Evolutionary conservation across 2,113 vertebrate genomes (phyloP).

Genomic region (Amazona guildingii): DNA sequence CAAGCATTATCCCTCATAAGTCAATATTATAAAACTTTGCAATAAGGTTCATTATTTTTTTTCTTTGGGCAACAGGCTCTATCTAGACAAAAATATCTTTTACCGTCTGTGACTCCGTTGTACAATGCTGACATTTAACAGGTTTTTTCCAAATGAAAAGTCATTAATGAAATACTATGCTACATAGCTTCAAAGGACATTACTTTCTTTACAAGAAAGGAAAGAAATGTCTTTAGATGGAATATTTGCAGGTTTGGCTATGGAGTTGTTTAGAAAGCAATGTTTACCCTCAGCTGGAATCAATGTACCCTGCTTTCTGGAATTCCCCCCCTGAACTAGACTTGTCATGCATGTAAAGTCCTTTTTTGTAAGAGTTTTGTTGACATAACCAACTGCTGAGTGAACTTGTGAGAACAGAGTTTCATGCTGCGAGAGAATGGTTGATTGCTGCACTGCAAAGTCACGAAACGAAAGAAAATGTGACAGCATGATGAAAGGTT

Average conservation of each 20-base stretch:
- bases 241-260: neutral
- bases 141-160: neutral
- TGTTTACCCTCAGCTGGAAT: conserved; percentile 27
- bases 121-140: neutral
- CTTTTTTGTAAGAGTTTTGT: conserved; percentile 66
- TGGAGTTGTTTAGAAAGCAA: neutral
- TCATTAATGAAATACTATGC: neutral
- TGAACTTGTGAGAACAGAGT: conserved; percentile 59
- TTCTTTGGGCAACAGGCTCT: neutral
- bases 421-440: conserved; percentile 63
- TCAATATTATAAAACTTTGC: neutral
- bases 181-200: neutral
- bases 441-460: conserved; percentile 52
- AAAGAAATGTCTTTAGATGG: neutral
- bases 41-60: neutral
- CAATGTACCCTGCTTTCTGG: conserved; percentile 4
- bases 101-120: neutral
- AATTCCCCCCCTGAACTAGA: conserved; percentile 41
- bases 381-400: conserved; percentile 75
- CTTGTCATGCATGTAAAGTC: conserved; percentile 50
- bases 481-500: conserved; percentile 62
- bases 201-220: neutral
- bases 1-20: neutral
- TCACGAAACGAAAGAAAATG: conserved; percentile 54
- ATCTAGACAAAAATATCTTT: neutral